Conservation (phyloP, 1,140 invertebrate genomes). For the Aculops lycopersici region DNA sequence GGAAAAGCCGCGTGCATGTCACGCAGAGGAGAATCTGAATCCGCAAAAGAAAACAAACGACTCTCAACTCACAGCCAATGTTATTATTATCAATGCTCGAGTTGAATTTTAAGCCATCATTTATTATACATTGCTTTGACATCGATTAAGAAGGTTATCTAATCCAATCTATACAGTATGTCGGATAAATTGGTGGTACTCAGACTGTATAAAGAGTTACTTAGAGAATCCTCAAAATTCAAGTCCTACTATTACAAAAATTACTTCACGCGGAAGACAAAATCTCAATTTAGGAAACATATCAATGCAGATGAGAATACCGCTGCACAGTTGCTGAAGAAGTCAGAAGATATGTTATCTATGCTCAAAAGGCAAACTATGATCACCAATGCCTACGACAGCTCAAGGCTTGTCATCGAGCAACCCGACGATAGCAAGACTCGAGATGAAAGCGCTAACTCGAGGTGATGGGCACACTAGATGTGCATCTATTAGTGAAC, state of each 20-base stretch:
- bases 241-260: slow-evolving; percentile 12
- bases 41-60: too few species aligned
- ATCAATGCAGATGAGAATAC: slow-evolving; percentile 13
- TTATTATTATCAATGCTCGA: too few species aligned
- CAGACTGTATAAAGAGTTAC: slow-evolving; percentile 9
- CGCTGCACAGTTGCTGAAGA: slow-evolving; percentile 12
- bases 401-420: slow-evolving; percentile 10
- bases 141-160: too few species aligned
- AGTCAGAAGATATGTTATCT: slow-evolving; percentile 15
- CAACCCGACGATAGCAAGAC: too few species aligned
- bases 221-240: slow-evolving; percentile 10
- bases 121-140: too few species aligned
- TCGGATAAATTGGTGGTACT: slow-evolving; percentile 7
- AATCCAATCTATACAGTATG: too few species aligned
- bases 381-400: slow-evolving; percentile 8
- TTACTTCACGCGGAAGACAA: slow-evolving; percentile 15
- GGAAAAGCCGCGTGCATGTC: too few species aligned
- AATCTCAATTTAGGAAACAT: slow-evolving; percentile 15
- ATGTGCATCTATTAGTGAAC: too few species aligned
- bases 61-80: too few species aligned
- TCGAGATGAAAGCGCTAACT: not conserved
- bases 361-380: slow-evolving; percentile 15
- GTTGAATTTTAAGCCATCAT: too few species aligned
- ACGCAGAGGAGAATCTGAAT: too few species aligned
- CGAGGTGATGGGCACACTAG: not conserved